Base-by-base conservation (phyloP, 2,888 invertebrate genomes). In the Xestia ashworthii region DNA sequence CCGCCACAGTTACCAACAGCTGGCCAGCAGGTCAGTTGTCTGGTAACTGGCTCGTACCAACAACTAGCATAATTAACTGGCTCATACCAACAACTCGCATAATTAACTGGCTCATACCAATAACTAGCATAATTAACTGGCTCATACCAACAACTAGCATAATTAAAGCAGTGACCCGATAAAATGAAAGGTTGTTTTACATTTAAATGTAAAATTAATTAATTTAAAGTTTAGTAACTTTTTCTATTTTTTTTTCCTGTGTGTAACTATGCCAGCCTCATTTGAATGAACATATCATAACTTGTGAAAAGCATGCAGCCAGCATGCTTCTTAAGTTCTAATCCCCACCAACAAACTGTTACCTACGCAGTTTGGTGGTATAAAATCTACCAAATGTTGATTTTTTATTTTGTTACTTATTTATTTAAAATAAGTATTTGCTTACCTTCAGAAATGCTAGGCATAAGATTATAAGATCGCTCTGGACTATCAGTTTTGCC, bases 401-500 rank as follows among this genome's bases (percentile, higher is more conserved):
- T 32, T 32, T 32, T 32, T 32, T 32, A 32, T 32, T 32, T 32
- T 32, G 32, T 32, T 32, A 32, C 32, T 32, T 32, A 32, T 32
- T 32, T 32, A 32, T 32, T 32, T 32, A 32, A 32, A 32, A 32
- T n/a, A 77, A 12, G n/a, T 48, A 11, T 32, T 66, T 38, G 46
- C 66, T 84, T 92, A 96, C 95, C 95, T 92, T 96, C 95, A 71
- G 92, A 89, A 71, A 95, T 93, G 81, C 93, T 96, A n/a, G 94
- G 93, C 83, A 91, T 89, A 19, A 74, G 46, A 78, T 44, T 78
- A 76, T 89, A 86, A 41, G 92, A 92, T 81, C 92, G 91, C 38
- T 93, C 92, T 8, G 96, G 96, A 81, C 96, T 96, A 5, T 95
- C 94, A 2, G 91, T 92, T 72, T 93, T 92, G 1, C 83, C 85